phyloP scores from a whole-genome alignment of 2,888 invertebrate species.

The Mechanitis messenoides region DNA sequence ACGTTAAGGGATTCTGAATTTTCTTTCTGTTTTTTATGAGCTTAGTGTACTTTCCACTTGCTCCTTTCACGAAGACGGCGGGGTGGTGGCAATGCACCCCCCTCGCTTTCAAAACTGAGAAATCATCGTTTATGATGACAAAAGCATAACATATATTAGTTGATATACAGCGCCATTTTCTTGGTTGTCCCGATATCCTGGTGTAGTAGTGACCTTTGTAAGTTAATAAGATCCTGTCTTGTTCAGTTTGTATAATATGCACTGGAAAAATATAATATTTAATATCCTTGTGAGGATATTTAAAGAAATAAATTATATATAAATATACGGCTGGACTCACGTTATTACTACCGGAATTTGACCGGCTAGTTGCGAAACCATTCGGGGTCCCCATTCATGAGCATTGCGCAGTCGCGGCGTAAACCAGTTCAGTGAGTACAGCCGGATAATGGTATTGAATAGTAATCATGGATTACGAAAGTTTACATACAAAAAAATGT shows the following conservation, averaged over 20 bases:
- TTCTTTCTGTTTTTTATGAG: neutral
- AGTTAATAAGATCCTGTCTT: constrained; percentile 36
- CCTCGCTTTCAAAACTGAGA: constrained; percentile 8
- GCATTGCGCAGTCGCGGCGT: too few species aligned
- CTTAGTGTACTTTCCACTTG: neutral
- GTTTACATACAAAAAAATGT: too few species aligned
- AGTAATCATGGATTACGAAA: too few species aligned
- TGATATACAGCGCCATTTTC: constrained; percentile 38
- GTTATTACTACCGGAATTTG: too few species aligned
- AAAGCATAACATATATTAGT: constrained; percentile 35
- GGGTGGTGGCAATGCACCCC: constrained; percentile 19
- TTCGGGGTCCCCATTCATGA: too few species aligned
- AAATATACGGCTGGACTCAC: too few species aligned
- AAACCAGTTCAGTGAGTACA: too few species aligned
- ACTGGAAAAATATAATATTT: constrained; percentile 13
- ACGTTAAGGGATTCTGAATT: neutral
- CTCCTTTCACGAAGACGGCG: constrained; percentile 1
- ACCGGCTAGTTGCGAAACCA: too few species aligned
- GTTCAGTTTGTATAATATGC: constrained; percentile 24
- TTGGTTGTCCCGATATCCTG: constrained; percentile 28
- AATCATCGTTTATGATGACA: constrained; percentile 22
- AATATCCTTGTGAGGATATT: neutral
- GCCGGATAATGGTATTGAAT: too few species aligned
- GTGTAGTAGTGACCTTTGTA: constrained; percentile 30
- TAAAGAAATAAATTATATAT: too few species aligned